Conservation (phyloP, 2,113 vertebrate species). For the Zosterops japonicus region DNA sequence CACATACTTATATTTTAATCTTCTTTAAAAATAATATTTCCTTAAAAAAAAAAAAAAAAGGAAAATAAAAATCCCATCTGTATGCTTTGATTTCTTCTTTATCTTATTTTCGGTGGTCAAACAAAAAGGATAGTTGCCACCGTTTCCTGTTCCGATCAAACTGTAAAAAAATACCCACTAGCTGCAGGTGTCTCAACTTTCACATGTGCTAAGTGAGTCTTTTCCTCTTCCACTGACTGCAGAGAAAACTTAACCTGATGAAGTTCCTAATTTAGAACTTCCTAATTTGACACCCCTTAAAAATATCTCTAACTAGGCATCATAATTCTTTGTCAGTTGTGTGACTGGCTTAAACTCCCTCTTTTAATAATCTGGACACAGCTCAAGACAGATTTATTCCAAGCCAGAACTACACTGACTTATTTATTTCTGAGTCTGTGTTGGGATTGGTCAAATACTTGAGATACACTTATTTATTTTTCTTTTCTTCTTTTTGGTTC, state of each 20-base stretch:
- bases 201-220: neutral
- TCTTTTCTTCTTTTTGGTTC: neutral
- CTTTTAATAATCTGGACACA: neutral
- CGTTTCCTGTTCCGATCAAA: neutral
- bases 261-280: neutral
- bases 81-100: neutral
- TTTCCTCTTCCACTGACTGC: neutral
- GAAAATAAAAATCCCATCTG: neutral
- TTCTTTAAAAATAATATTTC: neutral
- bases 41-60: rapidly evolving
- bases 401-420: neutral
- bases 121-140: neutral
- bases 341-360: neutral
- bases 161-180: neutral
- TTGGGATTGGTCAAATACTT: neutral
- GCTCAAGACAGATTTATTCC: neutral
- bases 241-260: neutral
- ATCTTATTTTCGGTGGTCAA: neutral
- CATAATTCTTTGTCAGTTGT: neutral
- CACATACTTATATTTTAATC: neutral
- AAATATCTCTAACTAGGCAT: neutral
- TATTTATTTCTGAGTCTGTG: neutral
- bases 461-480: neutral
- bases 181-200: neutral
- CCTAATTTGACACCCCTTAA: neutral